Evolutionary conservation across 2,113 vertebrate genomes (phyloP), one percentile per base, ranked within the genome.

Genomic region (Perognathus longimembris): DNA sequence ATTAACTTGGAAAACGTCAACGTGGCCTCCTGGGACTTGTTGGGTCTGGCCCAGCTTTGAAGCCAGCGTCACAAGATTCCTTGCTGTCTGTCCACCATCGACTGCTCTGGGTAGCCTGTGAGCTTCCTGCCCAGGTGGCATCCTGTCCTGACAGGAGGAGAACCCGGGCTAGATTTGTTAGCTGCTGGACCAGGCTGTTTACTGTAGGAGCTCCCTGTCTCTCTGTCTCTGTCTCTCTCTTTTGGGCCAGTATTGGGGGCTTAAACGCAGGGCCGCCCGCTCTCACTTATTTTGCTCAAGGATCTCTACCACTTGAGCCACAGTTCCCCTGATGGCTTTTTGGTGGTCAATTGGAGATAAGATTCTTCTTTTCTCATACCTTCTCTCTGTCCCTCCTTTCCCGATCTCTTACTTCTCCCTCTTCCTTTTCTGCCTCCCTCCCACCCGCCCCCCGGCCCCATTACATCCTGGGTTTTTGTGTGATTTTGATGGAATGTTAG

Each of bases 1-100:
- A 96, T 95, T 91, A 92, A 89, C 81, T 92, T 45, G 59, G 80
- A 88, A 88, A 95, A 85, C 77, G 81, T 71, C 70, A 88, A 21
- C 12, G 20, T 54, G 45, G 21, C 50, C 84, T 89, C 14, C 4
- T 4, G 75, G 77, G 89, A 83, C n/a, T 66, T 87, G 8, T 45
- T 89, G 78, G 61, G 63, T 77, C 59, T 80, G 88, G 73, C 75
- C 70, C 20, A 20, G 69, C 36, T 42, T 88, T 77, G 28, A 66
- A 81, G 88, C 81, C n/a, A 5, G 32, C 22, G 26, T 82, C 78
- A 40, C 1, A 0, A 73, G 90, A 54, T 18, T 57, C 70, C 40
- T 32, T 7, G 32, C 30, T 42, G 54, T 64, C 26, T 17, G 57
- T 7, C 11, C 69, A 22, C 32, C 24, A 78, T 7, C 32, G 57